Base-by-base conservation (phyloP, 2,113 vertebrate species). In the Barbus barbus region DNA sequence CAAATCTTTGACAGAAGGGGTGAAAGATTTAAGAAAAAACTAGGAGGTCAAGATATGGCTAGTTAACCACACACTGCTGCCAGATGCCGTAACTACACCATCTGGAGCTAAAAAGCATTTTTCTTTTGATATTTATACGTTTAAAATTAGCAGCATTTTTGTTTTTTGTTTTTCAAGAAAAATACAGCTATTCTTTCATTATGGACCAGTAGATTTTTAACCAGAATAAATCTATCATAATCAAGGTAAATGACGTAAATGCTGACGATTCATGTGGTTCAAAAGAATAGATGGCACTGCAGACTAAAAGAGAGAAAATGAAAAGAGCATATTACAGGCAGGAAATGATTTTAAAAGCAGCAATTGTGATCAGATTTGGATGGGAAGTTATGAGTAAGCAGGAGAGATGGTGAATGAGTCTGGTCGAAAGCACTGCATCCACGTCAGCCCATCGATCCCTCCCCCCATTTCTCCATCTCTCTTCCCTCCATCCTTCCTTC, bases 391-490 rank as follows among this genome's bases (percentile, higher is more conserved):
- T 82, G 67, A 75, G 63, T 75, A 61, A 76, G 20, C 73, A 84
- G n/a, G 46, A 56, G 75, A 58, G 28, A 56, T 22, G 9, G 38
- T 58, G n/a, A 51, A 36, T 60, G 56, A 24, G 79, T 61, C 78
- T 77, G 85, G 18, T 20, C 51, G 14, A 75, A 38, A 78, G 86
- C 3, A 28, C 36, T 60, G 24, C 11, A 44, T 24, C 82, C 63
- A 81, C 86, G 80, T 86, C 86, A 72, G 65, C 81, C 77, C 81
- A 67, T 79, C 83, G 63, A 80, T 67, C 81, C 79, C 87, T 78
- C 79, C 74, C 56, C 71, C 53, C 28, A 24, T 41, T 51, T 26
- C 65, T 58, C 41, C 67, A 61, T 85, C 65, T 46, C 24, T 63
- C 26, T n/a, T n/a, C n/a, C 74, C 56, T 75, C 53, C 28, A 24